Evolutionary conservation across 1,140 invertebrate species (phyloP).

Genomic region (Pseudomyrmex gracilis): DNA sequence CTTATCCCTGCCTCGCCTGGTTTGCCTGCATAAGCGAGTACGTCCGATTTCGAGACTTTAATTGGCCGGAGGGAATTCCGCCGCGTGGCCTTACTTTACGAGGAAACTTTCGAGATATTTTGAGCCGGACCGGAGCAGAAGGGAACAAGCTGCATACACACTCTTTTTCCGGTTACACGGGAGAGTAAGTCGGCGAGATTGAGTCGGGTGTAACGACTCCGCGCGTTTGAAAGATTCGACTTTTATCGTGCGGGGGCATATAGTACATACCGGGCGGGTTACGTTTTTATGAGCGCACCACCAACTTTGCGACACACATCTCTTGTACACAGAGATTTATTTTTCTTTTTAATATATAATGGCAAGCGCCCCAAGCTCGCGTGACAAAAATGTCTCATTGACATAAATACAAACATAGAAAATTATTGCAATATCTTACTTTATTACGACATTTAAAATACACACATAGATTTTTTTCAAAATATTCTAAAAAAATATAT

Average conservation of each 20-base stretch:
- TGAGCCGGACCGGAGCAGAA: constrained; percentile 39
- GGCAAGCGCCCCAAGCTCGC: background rate
- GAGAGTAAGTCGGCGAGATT: constrained; percentile 58
- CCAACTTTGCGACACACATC: background rate
- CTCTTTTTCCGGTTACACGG: constrained; percentile 50
- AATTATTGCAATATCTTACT: no score
- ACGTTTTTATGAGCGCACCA: constrained; percentile 10
- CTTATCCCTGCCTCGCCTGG: constrained; percentile 54
- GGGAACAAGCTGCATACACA: constrained; percentile 45
- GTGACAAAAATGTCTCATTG: background rate
- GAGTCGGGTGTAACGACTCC: constrained; percentile 57
- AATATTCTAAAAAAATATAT: no score
- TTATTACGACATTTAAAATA: no score
- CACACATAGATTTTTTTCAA: no score
- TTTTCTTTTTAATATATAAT: background rate
- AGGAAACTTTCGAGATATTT: constrained; percentile 78
- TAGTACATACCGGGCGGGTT: background rate
- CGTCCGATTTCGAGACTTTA: constrained; percentile 82
- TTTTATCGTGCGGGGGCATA: constrained; percentile 23
- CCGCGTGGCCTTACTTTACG: constrained; percentile 76
- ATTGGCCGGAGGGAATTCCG: constrained; percentile 77
- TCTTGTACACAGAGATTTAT: background rate
- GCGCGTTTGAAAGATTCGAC: constrained; percentile 35
- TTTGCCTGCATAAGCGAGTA: constrained; percentile 76
- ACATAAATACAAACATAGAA: no score